Evolutionary conservation across 2,797 vertebrate species (phyloP).

Genomic region (Masticophis lateralis): DNA sequence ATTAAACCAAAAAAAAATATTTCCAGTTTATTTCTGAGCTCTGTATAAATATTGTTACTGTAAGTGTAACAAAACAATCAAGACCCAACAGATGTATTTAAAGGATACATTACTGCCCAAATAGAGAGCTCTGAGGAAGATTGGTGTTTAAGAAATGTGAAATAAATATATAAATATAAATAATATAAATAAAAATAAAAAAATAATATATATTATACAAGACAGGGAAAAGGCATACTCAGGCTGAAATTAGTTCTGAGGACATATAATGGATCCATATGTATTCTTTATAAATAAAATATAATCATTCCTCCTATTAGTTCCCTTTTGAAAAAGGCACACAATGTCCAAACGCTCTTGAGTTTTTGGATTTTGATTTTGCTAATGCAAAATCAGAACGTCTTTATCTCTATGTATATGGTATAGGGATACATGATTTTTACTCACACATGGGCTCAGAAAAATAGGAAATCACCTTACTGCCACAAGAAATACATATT

Average conservation of each 20-base stretch:
- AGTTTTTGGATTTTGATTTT: neutral
- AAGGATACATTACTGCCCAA: neutral
- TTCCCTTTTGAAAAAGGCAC: neutral
- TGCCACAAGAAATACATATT: neutral
- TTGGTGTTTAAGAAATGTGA: too few relatives aligned
- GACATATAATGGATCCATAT: neutral
- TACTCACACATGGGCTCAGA: neutral
- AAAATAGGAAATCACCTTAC: neutral
- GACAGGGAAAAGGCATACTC: too few relatives aligned
- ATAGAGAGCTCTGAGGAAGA: too few relatives aligned
- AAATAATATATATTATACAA: neutral
- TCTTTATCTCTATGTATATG: neutral
- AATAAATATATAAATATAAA: too few relatives aligned
- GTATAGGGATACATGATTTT: neutral
- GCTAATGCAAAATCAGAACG: neutral
- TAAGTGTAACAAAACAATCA: neutral
- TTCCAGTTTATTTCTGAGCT: neutral
- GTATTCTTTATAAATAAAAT: neutral
- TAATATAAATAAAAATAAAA: too few relatives aligned
- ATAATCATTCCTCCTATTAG: neutral
- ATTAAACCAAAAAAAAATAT: neutral
- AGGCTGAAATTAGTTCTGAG: neutral
- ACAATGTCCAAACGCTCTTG: neutral
- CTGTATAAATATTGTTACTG: neutral
- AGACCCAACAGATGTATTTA: neutral